Conservation (phyloP, 2,888 invertebrate genomes). For the Gortyna flavago region DNA sequence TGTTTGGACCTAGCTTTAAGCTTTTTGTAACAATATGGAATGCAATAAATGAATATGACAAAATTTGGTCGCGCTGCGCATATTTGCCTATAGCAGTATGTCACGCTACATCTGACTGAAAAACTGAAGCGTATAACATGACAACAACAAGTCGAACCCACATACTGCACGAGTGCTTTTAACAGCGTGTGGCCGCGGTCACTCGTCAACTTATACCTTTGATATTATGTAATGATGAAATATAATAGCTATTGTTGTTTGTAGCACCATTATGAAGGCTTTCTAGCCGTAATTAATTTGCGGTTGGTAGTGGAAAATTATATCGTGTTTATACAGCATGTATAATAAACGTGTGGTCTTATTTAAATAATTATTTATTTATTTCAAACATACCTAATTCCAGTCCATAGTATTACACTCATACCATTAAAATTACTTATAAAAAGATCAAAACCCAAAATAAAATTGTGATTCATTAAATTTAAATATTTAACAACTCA, state of each 20-base stretch:
- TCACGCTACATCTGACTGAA: background rate
- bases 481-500: no score
- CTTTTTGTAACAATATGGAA: background rate
- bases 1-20: background rate
- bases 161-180: slow-evolving; percentile 48
- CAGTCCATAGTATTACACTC: no score
- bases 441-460: no score
- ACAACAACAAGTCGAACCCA: slow-evolving; percentile 9
- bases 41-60: background rate
- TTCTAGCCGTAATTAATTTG: slow-evolving; percentile 15
- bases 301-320: background rate
- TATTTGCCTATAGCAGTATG: no score
- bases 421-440: no score
- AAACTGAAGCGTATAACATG: slow-evolving; percentile 23
- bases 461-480: no score
- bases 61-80: no score
- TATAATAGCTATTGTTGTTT: slow-evolving; percentile 6
- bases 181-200: slow-evolving; percentile 46
- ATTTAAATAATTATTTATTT: no score
- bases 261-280: background rate
- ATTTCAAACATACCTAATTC: no score
- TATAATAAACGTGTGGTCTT: background rate
- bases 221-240: slow-evolving; percentile 23
- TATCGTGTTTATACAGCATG: background rate
- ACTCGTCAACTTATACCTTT: slow-evolving; percentile 41